Evolutionary conservation across 2,113 vertebrate species (phyloP).

Genomic region (Petaurus breviceps): DNA sequence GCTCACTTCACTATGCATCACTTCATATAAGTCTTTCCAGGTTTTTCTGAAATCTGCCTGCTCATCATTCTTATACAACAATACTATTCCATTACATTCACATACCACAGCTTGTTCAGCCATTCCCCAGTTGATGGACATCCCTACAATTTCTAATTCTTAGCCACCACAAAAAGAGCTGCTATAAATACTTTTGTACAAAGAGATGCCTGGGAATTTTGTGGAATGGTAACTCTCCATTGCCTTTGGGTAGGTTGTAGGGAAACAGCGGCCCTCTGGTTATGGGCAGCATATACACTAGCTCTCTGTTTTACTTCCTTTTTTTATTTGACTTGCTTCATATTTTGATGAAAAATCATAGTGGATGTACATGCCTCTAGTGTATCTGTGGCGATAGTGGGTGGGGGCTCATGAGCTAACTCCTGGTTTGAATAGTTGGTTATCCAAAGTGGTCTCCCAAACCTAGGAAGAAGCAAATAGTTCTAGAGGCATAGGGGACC

Average conservation of each 20-base stretch:
- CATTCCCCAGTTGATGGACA: too few species aligned
- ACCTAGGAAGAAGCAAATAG: neutral
- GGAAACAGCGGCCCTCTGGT: neutral
- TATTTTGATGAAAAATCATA: neutral
- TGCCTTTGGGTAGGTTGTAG: neutral
- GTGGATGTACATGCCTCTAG: neutral
- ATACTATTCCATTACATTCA: too few species aligned
- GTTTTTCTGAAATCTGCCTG: neutral
- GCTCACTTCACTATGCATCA: neutral
- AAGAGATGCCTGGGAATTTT: neutral
- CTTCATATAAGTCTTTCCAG: neutral
- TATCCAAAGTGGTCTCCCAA: neutral
- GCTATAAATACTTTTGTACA: neutral
- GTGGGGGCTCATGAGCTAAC: neutral
- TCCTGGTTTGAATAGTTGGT: neutral
- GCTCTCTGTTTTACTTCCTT: neutral
- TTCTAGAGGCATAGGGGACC: neutral
- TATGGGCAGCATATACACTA: neutral
- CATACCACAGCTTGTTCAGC: too few species aligned
- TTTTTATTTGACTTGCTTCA: neutral
- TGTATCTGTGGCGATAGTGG: neutral
- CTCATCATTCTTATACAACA: too few species aligned
- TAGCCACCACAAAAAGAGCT: neutral
- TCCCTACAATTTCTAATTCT: neutral
- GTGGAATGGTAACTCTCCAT: neutral